phyloP scores from a whole-genome alignment of 2,113 vertebrate genomes.

The Plecotus auritus region DNA sequence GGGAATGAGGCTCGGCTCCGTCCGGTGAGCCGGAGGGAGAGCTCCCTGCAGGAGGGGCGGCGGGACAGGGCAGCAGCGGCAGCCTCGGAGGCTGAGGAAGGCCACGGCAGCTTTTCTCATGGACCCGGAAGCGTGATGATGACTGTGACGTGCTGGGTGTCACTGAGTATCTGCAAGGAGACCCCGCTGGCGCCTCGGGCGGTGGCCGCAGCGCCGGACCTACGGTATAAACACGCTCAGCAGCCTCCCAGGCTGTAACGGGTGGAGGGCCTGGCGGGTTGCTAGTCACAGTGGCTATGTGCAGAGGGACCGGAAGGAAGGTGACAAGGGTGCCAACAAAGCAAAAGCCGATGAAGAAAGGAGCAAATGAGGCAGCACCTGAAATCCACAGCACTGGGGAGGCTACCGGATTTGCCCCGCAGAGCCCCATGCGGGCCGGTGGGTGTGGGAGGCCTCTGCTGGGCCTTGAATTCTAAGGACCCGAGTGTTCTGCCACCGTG shows the following conservation, averaged over 20 bases:
- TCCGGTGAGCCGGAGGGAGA: background rate
- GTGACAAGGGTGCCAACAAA: constrained; percentile 98
- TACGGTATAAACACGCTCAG: background rate
- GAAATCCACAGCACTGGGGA: constrained; percentile 94
- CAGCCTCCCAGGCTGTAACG: background rate
- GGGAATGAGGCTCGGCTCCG: background rate
- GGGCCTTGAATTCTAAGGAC: constrained; percentile 91
- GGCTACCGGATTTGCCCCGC: constrained; percentile 95
- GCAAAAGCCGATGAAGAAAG: constrained; percentile 95
- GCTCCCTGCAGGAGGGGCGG: too few relatives aligned
- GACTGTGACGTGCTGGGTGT: constrained; percentile 87
- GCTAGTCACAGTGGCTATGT: constrained; percentile 74
- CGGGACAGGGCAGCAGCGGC: background rate
- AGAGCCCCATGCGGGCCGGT: constrained; percentile 94
- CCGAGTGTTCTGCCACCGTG: background rate
- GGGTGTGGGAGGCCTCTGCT: constrained; percentile 95
- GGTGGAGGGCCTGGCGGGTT: constrained; percentile 71
- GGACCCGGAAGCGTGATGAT: constrained; percentile 78
- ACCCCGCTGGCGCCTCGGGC: constrained; percentile 88
- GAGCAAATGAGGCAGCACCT: constrained; percentile 91
- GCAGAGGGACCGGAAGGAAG: constrained; percentile 96
- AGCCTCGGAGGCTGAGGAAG: background rate
- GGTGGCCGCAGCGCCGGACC: constrained; percentile 75
- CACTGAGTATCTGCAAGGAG: constrained; percentile 86
- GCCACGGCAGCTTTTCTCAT: background rate